Base-by-base conservation (phyloP, 2,113 vertebrate genomes). In the Cariama cristata region DNA sequence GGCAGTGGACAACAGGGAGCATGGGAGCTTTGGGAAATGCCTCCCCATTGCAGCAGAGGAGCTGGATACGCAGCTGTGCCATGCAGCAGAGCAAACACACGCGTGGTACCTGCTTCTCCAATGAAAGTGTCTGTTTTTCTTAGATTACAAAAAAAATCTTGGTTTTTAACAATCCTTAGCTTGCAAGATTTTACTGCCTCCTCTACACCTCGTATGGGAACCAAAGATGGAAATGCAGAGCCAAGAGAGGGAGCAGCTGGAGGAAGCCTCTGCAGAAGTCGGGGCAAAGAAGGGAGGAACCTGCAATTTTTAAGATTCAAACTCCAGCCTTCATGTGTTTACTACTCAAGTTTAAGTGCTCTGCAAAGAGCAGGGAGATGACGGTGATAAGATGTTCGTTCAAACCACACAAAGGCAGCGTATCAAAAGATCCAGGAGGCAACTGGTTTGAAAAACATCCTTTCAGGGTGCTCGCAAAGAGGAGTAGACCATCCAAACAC, bases 361-460 rank as follows among this genome's bases (percentile, higher is more conserved):
- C 42, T 45, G 94, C 81, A 26, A 74, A 24, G 52, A 87, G 84
- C 86, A 66, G 42, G 49, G 45, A 95, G 96, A 96, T 94, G 89
- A 23, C 80, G 63, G n/a, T 0, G 91, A 96, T 97, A 95, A 95
- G 89, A 11, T 9, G 49, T 6, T 92, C 10, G 1, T 80, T 92
- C 53, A 76, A 96, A 92, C 92, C 93, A 69, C 93, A 96, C 62
- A 50, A 86, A 90, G 81, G 88, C 82, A 45, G 69, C 6, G 3
- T 50, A n/a, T 58, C 87, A 67, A 87, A 79, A 40, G 88, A 91
- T 83, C 91, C 86, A 76, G 69, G 87, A 94, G 86, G 79, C 62
- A 69, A 83, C 90, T 73, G 60, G 21, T 81, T 62, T 95, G 93
- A 97, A 94, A 97, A 97, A 97, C 94, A 96, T 97, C 97, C 92